These are phyloP conservation scores for Rhyzopertha dominica DNA, from an alignment of 1,140 invertebrate species.

Conservation along the genomic window DNA sequence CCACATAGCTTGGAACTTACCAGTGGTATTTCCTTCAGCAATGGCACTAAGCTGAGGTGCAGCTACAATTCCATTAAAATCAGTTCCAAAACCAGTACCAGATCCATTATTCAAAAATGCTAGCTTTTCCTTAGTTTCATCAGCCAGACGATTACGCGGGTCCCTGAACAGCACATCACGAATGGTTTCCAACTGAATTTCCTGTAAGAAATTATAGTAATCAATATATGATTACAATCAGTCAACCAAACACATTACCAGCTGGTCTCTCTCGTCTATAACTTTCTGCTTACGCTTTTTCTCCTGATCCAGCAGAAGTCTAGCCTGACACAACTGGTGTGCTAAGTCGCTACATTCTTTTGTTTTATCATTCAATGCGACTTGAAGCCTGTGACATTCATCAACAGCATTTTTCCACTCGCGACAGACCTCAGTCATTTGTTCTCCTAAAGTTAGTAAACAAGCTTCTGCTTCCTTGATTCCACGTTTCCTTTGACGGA, in stretches of 20 bases:
- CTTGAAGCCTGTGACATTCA: constrained; percentile 30
- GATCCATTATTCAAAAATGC: constrained; percentile 63
- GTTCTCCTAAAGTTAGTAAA: constrained; percentile 21
- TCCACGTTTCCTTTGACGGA: constrained; percentile 17
- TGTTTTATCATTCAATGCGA: constrained; percentile 27
- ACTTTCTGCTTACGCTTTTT: constrained; percentile 58
- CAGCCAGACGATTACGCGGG: constrained; percentile 56
- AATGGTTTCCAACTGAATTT: constrained; percentile 66
- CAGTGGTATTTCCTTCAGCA: constrained; percentile 41
- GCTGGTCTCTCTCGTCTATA: constrained; percentile 58
- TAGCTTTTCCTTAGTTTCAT: constrained; percentile 76
- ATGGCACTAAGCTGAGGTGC: constrained; percentile 34
- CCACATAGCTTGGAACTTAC: too few species aligned
- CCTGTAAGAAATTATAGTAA: constrained; percentile 48
- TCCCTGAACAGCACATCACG: constrained; percentile 68
- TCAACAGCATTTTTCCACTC: constrained; percentile 13
- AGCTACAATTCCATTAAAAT: constrained; percentile 40
- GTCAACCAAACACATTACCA: constrained; percentile 46
- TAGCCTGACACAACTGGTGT: constrained; percentile 69
- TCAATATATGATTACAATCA: neutral
- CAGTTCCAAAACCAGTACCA: constrained; percentile 42
- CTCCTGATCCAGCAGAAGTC: constrained; percentile 72
- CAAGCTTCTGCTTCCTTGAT: constrained; percentile 27
- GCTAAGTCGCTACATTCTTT: constrained; percentile 54
- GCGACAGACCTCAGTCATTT: too few species aligned